Evolutionary conservation across 37 sponge, comb jelly and placozoan genomes (phyloP).

Genomic region (Oscarella lobularis): DNA sequence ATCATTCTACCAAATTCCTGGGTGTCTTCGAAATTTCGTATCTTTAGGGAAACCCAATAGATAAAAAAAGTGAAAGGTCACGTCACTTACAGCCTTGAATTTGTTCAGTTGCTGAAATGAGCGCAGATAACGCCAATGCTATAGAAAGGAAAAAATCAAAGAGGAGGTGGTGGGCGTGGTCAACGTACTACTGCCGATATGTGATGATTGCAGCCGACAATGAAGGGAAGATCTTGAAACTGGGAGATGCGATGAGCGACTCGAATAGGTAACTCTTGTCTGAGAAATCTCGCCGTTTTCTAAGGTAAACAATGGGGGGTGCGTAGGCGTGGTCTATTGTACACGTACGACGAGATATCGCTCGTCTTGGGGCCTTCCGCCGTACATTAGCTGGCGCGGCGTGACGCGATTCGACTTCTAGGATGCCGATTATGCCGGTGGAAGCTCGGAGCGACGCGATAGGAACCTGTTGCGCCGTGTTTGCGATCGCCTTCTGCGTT

Average conservation of each 20-base stretch:
- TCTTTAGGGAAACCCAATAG: too few relatives aligned
- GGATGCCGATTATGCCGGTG: neutral
- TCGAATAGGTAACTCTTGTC: neutral
- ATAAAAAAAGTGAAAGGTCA: too few relatives aligned
- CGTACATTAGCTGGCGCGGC: neutral
- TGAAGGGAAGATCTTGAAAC: neutral
- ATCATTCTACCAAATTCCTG: neutral
- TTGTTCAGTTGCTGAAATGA: neutral
- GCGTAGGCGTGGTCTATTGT: neutral
- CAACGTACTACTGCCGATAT: neutral
- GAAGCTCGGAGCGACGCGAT: neutral
- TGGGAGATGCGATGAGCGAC: neutral
- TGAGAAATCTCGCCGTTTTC: neutral
- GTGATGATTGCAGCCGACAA: constrained; percentile 3
- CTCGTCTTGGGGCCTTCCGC: neutral
- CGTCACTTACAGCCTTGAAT: neutral
- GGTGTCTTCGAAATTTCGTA: too few relatives aligned
- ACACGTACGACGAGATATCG: neutral
- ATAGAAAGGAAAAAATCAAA: neutral
- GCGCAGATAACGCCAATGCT: neutral
- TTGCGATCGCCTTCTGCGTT: neutral
- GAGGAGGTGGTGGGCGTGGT: neutral
- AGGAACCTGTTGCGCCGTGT: neutral
- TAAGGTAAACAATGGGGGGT: neutral
- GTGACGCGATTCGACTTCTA: neutral